A percentile compares a stretch with the other conserved stretches of the same genome.
These are phyloP conservation scores for Formica selysi DNA, from an alignment of 1,140 invertebrate species.

Conservation along the genomic window DNA sequence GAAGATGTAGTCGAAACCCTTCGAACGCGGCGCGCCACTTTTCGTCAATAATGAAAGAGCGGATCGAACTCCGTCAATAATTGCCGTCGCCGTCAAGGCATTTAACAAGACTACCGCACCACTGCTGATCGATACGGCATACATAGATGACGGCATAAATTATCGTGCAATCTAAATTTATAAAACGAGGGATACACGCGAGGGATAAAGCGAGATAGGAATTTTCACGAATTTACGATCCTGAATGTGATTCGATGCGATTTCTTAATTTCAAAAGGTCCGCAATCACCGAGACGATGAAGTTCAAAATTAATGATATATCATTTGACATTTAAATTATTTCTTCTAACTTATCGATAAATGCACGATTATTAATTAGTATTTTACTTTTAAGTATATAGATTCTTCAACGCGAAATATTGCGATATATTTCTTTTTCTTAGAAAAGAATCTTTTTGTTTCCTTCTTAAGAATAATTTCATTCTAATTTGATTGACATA, in stretches of 20 bases:
- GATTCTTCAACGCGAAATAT: not conserved
- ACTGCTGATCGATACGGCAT: constrained; percentile 53
- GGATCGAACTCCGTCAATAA: constrained; percentile 39
- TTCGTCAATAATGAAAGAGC: constrained; percentile 26
- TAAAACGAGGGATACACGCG: constrained; percentile 33
- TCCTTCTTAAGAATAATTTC: not conserved
- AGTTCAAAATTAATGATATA: not conserved
- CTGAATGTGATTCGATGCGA: constrained; percentile 16
- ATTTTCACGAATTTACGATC: constrained; percentile 24
- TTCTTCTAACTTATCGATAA: not conserved
- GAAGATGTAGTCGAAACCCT: constrained; percentile 1
- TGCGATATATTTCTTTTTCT: not conserved
- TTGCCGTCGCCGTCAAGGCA: constrained; percentile 44
- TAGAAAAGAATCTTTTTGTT: not conserved
- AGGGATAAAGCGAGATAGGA: not conserved
- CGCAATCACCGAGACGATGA: constrained; percentile 11
- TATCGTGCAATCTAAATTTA: constrained; percentile 70
- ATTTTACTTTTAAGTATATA: not conserved
- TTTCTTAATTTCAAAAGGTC: not conserved
- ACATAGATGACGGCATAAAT: constrained; percentile 60
- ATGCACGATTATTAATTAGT: not conserved
- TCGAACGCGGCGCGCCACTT: constrained; percentile 30
- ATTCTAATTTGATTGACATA: not conserved
- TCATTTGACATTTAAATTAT: not conserved
- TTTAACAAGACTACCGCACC: constrained; percentile 37